Conservation (phyloP, 2,113 vertebrate genomes). For the Romanogobio albipinnatus region DNA sequence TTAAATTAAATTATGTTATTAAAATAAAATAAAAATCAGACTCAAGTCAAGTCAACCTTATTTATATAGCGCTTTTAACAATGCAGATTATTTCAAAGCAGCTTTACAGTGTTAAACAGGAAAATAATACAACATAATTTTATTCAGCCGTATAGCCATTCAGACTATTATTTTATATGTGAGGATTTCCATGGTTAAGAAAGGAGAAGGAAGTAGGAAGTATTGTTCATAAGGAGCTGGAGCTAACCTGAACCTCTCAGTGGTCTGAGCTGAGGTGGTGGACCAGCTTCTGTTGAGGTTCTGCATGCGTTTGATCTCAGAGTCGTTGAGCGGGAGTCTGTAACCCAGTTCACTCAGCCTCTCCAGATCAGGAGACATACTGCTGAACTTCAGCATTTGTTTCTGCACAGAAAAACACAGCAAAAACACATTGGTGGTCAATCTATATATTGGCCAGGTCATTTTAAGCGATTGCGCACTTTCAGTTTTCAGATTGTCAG, state of each 20-base stretch:
- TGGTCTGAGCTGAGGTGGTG: slow-evolving; percentile 86
- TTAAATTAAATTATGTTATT: too few species aligned
- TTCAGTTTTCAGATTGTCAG: neutral
- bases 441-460: neutral
- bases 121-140: too few species aligned
- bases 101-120: too few species aligned
- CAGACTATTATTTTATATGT: too few species aligned
- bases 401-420: slow-evolving; percentile 68
- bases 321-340: slow-evolving; percentile 89
- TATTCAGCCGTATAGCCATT: too few species aligned
- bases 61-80: too few species aligned
- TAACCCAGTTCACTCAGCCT: slow-evolving; percentile 94
- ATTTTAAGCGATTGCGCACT: neutral
- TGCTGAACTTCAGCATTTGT: slow-evolving; percentile 94
- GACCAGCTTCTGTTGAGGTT: slow-evolving; percentile 92
- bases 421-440: neutral
- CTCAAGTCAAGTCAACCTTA: too few species aligned
- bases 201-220: neutral
- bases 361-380: slow-evolving; percentile 88
- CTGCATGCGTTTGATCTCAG: slow-evolving; percentile 95
- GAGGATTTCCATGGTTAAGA: neutral
- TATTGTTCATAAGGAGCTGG: neutral
- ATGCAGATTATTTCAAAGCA: too few species aligned
- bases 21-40: too few species aligned
- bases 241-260: slow-evolving; percentile 92